Conservation (phyloP, 2,113 vertebrate genomes). For the Hymenochirus boettgeri region DNA sequence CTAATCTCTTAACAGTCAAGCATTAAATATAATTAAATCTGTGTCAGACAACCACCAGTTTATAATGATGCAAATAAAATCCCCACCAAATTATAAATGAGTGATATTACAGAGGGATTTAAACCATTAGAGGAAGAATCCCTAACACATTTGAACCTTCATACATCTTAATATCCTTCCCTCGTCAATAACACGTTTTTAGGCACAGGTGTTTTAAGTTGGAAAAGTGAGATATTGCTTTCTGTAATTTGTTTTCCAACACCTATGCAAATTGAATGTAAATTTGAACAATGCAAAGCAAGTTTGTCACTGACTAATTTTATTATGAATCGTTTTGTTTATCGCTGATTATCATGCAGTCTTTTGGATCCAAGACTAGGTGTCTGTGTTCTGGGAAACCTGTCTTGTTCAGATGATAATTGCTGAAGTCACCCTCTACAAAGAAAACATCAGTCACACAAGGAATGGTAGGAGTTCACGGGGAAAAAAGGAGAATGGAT, state of each 20-base stretch:
- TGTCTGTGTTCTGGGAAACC: constrained; percentile 1
- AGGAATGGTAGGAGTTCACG: background rate
- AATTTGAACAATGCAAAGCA: constrained; percentile 13
- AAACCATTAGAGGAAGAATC: too few species aligned
- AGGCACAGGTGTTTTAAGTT: too few species aligned
- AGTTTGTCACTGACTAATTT: constrained; percentile 15
- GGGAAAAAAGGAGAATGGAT: constrained; percentile 8
- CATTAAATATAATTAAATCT: too few species aligned
- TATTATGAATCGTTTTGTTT: constrained; percentile 1
- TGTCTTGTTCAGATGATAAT: constrained; percentile 24
- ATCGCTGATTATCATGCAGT: constrained; percentile 5
- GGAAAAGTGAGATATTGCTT: background rate
- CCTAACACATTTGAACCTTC: too few species aligned
- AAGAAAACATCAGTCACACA: background rate
- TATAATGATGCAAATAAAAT: too few species aligned
- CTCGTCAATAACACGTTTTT: too few species aligned
- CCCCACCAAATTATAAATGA: too few species aligned
- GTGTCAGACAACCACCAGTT: too few species aligned
- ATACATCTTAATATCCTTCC: too few species aligned
- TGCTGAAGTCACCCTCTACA: constrained; percentile 10
- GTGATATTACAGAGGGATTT: too few species aligned
- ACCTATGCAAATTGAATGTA: constrained; percentile 12
- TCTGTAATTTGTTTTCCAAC: constrained; percentile 4
- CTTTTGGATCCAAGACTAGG: background rate
- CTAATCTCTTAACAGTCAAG: too few species aligned